These are phyloP conservation scores for Oreochromis aureus DNA, from an alignment of 2,113 vertebrate genomes.

Conservation along the genomic window DNA sequence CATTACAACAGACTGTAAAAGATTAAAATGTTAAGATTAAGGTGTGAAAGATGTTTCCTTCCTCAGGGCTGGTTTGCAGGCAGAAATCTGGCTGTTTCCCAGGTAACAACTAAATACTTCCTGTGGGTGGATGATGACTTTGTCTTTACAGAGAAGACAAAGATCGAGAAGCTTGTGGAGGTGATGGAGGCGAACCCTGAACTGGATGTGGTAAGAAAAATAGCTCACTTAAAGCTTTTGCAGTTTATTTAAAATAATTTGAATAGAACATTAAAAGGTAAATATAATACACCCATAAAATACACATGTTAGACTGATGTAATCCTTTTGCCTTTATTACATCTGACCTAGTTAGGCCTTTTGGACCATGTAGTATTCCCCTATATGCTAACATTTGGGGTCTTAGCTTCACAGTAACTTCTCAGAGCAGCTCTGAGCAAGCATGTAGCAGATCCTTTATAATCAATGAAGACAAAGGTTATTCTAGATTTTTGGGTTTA, in stretches of 20 bases:
- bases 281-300: neutral
- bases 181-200: constrained; percentile 68
- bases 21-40: no score
- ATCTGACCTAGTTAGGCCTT: neutral
- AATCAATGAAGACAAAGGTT: neutral
- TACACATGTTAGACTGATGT: neutral
- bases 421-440: no score
- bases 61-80: no score
- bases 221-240: neutral
- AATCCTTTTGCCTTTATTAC: neutral
- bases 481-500: neutral
- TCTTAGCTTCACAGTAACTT: neutral
- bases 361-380: neutral
- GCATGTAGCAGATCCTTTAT: neutral
- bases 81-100: no score
- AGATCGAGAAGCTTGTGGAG: constrained; percentile 72
- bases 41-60: no score
- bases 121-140: constrained; percentile 81
- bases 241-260: neutral
- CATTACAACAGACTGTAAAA: no score
- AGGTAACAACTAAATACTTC: no score
- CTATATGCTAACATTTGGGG: neutral
- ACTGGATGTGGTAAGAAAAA: constrained; percentile 71
- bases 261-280: neutral
- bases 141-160: constrained; percentile 63